Conservation (phyloP, 2,797 vertebrate species). For the Eospalax fontanierii region DNA sequence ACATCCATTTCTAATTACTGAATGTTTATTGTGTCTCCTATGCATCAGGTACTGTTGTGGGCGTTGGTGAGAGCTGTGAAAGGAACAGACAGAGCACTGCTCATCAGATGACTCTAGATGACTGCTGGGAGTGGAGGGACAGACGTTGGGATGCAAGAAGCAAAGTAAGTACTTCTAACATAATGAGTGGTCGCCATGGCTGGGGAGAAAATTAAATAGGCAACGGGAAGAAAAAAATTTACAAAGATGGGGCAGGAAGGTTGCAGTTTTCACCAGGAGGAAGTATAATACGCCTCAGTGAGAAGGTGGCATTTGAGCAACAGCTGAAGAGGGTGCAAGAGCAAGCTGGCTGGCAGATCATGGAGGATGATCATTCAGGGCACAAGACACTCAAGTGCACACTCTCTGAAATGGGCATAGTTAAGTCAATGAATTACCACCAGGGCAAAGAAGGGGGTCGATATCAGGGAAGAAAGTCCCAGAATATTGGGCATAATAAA, state of each 20-base stretch:
- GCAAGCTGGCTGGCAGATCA: not conserved
- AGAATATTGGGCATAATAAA: accelerated
- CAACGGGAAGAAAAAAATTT: not conserved
- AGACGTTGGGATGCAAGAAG: not conserved
- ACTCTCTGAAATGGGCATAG: accelerated
- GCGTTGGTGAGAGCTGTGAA: too few relatives aligned
- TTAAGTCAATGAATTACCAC: too few relatives aligned
- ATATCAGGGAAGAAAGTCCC: not conserved
- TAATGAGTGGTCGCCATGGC: accelerated
- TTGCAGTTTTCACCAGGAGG: not conserved
- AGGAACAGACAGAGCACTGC: not conserved
- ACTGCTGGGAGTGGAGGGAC: accelerated
- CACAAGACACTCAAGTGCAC: accelerated
- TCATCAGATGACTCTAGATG: too few relatives aligned
- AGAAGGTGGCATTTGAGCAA: not conserved
- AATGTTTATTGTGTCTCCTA: accelerated
- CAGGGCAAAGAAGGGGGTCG: not conserved
- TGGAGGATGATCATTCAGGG: not conserved
- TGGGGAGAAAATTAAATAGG: not conserved
- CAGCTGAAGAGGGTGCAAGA: not conserved
- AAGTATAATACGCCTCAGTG: accelerated
- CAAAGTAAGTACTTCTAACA: not conserved
- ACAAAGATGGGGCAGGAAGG: accelerated
- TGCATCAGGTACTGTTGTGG: not conserved
- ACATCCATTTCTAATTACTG: not conserved